Evolutionary conservation across 2,797 vertebrate genomes (phyloP).

Genomic region (Rhyacichthys aspro): DNA sequence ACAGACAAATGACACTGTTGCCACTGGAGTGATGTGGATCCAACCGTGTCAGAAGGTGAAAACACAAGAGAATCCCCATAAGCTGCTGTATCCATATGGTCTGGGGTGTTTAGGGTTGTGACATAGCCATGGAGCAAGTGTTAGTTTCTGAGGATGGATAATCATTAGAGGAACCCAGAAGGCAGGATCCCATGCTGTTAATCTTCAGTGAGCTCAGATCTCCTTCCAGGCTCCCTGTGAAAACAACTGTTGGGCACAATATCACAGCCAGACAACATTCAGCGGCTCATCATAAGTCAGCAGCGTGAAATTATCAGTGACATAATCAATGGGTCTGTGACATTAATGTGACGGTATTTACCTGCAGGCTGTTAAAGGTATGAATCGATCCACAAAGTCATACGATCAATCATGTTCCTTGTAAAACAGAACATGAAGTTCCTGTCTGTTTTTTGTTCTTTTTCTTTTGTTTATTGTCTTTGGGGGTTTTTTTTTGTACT

Average conservation of each 20-base stretch:
- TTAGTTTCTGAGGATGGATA: conserved; percentile 50
- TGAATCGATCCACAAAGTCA: conserved; percentile 7
- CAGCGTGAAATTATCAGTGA: conserved; percentile 20
- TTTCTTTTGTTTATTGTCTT: no score
- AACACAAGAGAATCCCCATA: conserved; percentile 16
- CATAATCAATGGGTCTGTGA: conserved; percentile 25
- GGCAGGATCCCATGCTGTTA: conserved; percentile 60
- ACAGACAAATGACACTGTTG: conserved; percentile 5
- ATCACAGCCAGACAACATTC: conserved; percentile 7
- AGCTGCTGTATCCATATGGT: conserved; percentile 54
- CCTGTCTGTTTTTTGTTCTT: no score
- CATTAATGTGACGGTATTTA: conserved; percentile 24
- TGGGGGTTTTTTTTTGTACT: no score
- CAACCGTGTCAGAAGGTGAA: conserved; percentile 32
- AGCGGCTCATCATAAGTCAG: conserved; percentile 1
- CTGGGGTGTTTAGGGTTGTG: conserved; percentile 16
- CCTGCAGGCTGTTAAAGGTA: conserved; percentile 29
- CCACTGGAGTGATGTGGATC: conserved; percentile 17
- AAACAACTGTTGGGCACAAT: conserved; percentile 19
- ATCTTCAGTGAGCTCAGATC: conserved; percentile 65
- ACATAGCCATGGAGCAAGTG: conserved; percentile 45
- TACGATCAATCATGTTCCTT: conserved; percentile 7
- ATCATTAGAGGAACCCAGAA: conserved; percentile 59
- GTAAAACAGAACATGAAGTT: conserved; percentile 11
- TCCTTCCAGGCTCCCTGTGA: conserved; percentile 50